Conservation (phyloP, 2,113 vertebrate genomes). For the Scomber colias region DNA sequence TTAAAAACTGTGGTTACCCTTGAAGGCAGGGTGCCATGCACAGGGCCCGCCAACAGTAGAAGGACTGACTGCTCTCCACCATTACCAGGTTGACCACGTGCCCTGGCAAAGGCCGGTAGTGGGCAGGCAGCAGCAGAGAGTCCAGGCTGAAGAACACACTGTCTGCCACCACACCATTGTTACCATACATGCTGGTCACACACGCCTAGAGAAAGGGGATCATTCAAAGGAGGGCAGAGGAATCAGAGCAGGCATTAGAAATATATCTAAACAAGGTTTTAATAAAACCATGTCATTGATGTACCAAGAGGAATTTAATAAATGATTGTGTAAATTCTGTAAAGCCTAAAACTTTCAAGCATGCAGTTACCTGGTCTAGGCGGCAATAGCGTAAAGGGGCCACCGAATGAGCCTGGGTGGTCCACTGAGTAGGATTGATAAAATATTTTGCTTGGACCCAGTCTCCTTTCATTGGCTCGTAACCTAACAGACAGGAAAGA, state of each 20-base stretch:
- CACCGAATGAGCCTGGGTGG: conserved; percentile 88
- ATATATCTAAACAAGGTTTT: neutral
- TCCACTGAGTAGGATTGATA: conserved; percentile 86
- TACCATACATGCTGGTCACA: conserved; percentile 87
- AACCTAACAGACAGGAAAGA: conserved; percentile 81
- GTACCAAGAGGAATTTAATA: neutral
- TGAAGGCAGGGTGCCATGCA: conserved; percentile 87
- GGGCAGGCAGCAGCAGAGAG: conserved; percentile 87
- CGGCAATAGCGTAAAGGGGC: conserved; percentile 91
- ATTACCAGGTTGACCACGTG: conserved; percentile 90
- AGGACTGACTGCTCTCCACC: conserved; percentile 94
- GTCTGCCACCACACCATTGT: conserved; percentile 89
- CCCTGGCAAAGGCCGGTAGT: conserved; percentile 84
- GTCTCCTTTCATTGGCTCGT: conserved; percentile 91
- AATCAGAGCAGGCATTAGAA: neutral
- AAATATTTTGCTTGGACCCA: conserved; percentile 94
- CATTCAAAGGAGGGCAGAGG: neutral
- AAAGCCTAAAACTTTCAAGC: neutral
- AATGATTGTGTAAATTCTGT: neutral
- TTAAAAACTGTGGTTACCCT: conserved; percentile 67
- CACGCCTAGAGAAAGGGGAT: conserved; percentile 79
- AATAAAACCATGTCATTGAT: neutral
- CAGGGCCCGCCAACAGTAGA: conserved; percentile 93
- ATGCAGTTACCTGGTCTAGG: conserved; percentile 86
- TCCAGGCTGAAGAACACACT: conserved; percentile 92